Evolutionary conservation across 2,888 invertebrate species (phyloP).

Genomic region (Tetragonula carbonaria): DNA sequence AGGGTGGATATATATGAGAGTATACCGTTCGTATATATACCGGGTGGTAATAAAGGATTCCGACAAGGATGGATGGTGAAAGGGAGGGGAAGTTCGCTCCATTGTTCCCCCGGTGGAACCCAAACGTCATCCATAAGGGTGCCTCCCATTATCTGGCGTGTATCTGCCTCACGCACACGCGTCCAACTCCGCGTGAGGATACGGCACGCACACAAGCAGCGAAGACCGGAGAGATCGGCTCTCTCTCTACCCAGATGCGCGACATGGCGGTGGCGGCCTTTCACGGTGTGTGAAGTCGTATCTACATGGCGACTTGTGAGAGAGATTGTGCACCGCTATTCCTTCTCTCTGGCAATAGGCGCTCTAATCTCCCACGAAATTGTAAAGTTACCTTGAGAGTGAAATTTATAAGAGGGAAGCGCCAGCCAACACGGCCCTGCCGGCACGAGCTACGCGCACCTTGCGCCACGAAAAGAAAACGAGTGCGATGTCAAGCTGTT

Average conservation of each 20-base stretch:
- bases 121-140: conserved; percentile 81
- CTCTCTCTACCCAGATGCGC: conserved; percentile 57
- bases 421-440: not conserved
- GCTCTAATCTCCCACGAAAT: conserved; percentile 77
- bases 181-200: conserved; percentile 40
- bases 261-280: conserved; percentile 67
- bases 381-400: conserved; percentile 71
- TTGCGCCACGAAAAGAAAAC: conserved; percentile 16
- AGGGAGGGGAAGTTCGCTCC: conserved; percentile 68
- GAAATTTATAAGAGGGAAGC: conserved; percentile 68
- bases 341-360: conserved; percentile 65
- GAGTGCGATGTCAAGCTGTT: not conserved
- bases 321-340: conserved; percentile 64
- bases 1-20: conserved; percentile 64
- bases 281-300: conserved; percentile 65
- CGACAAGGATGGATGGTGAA: conserved; percentile 80
- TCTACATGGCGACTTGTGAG: conserved; percentile 63
- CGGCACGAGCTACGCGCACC: conserved; percentile 2
- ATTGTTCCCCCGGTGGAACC: conserved; percentile 82
- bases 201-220: conserved; percentile 45
- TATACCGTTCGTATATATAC: conserved; percentile 68
- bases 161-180: conserved; percentile 70
- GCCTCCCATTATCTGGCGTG: conserved; percentile 80
- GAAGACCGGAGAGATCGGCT: conserved; percentile 56
- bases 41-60: conserved; percentile 82